Evolutionary conservation across 2,113 vertebrate species (phyloP).

Genomic region (Dicentrarchus labrax): DNA sequence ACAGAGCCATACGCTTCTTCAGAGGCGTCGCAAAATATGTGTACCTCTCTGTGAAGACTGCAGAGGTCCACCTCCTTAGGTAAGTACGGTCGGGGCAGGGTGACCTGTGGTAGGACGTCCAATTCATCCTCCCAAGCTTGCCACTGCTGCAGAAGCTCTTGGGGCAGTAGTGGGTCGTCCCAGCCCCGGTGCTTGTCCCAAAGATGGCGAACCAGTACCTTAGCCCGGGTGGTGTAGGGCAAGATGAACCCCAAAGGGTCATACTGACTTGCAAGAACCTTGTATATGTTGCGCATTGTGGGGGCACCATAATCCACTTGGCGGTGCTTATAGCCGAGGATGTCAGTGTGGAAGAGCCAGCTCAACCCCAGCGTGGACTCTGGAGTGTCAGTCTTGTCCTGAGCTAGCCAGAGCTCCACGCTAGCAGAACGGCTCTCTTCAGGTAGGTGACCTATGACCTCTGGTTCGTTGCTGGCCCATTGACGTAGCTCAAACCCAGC

Average conservation of each 20-base stretch:
- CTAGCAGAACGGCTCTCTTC: too few species aligned
- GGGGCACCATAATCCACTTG: neutral
- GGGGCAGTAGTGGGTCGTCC: conserved; percentile 3
- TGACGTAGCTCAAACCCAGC: too few species aligned
- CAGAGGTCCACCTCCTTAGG: too few species aligned
- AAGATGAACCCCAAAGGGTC: conserved; percentile 16
- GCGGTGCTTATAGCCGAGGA: conserved; percentile 11
- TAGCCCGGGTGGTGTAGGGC: conserved; percentile 4
- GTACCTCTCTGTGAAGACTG: too few species aligned
- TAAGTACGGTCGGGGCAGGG: neutral
- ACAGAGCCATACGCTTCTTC: too few species aligned
- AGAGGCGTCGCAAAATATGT: too few species aligned
- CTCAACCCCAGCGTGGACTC: too few species aligned
- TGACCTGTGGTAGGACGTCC: neutral
- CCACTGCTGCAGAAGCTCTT: too few species aligned
- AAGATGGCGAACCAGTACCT: conserved; percentile 1
- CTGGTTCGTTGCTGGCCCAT: too few species aligned
- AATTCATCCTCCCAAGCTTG: neutral
- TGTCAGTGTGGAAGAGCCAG: neutral
- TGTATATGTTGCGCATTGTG: conserved; percentile 32
- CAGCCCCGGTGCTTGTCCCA: neutral
- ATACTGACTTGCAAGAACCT: neutral
- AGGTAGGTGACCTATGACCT: too few species aligned
- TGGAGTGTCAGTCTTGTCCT: too few species aligned
- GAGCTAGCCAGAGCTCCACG: too few species aligned